Evolutionary conservation across 1,140 invertebrate species (phyloP).

Genomic region (Achatina immaculata): DNA sequence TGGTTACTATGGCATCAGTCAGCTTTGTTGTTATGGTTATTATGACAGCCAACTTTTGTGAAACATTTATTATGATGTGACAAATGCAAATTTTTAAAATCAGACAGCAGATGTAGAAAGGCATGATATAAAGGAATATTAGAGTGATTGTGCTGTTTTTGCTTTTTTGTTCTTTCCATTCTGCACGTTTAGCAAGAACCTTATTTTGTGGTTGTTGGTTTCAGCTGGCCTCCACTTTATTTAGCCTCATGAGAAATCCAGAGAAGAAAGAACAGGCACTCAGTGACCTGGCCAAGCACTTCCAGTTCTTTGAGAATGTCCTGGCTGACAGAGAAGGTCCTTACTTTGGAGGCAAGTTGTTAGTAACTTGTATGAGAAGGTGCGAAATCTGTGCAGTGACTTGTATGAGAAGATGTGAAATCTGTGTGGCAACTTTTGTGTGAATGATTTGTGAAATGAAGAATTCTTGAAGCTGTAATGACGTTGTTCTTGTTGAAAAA

Average conservation of each 20-base stretch:
- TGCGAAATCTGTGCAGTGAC: no score
- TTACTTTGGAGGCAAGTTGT: conserved; percentile 27
- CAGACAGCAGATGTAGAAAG: no score
- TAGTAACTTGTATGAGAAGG: no score
- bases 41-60: neutral
- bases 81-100: neutral
- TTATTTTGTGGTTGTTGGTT: neutral
- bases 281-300: conserved; percentile 14
- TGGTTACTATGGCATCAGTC: neutral
- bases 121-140: no score
- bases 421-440: no score
- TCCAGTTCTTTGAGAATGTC: conserved; percentile 5
- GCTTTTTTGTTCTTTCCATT: neutral
- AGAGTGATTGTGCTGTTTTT: no score
- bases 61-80: neutral
- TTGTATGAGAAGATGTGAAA: no score
- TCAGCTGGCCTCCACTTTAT: no score
- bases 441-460: no score
- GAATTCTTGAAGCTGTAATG: no score
- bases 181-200: neutral
- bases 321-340: conserved; percentile 1
- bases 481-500: no score
- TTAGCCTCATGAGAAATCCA: no score
- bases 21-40: neutral
- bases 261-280: neutral